Percentiles rank a stretch among this genome's conserved stretches.
Evolutionary conservation across 1,140 invertebrate genomes (phyloP).

Genomic region (Penaeus chinensis): DNA sequence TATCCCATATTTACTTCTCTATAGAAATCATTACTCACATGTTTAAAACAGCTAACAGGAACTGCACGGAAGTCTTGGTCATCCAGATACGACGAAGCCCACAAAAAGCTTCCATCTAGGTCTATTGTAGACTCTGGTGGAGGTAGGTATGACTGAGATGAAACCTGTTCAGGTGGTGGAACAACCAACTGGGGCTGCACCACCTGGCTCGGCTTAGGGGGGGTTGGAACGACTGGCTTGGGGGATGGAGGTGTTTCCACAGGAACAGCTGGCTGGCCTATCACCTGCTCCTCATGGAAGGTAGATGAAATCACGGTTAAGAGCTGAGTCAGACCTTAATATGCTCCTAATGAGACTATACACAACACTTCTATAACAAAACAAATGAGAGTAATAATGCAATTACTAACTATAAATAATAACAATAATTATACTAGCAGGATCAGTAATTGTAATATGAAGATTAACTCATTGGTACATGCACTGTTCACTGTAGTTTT

Average conservation of each 20-base stretch:
- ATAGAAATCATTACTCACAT: conserved; percentile 72
- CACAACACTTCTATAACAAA: too few species aligned
- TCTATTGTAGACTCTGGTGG: conserved; percentile 53
- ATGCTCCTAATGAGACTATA: too few species aligned
- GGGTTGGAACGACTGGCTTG: background rate
- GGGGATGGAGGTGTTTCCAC: background rate
- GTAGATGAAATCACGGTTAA: too few species aligned
- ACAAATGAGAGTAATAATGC: too few species aligned
- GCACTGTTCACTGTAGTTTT: too few species aligned
- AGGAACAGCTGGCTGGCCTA: background rate
- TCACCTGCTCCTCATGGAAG: too few species aligned
- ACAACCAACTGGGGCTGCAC: conserved; percentile 14
- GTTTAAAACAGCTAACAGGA: conserved; percentile 89
- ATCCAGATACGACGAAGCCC: conserved; percentile 70
- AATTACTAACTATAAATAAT: too few species aligned
- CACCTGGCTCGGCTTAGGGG: conserved; percentile 24
- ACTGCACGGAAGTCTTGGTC: conserved; percentile 84
- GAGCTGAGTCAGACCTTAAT: too few species aligned
- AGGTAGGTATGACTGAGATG: conserved; percentile 50
- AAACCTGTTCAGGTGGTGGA: conserved; percentile 4
- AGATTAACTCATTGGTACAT: too few species aligned
- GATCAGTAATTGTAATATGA: too few species aligned
- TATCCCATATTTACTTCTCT: too few species aligned
- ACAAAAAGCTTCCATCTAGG: conserved; percentile 48
- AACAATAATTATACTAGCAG: too few species aligned